These are phyloP conservation scores for Aproaerema taeniolella DNA, from an alignment of 2,888 invertebrate species.

Conservation along the genomic window DNA sequence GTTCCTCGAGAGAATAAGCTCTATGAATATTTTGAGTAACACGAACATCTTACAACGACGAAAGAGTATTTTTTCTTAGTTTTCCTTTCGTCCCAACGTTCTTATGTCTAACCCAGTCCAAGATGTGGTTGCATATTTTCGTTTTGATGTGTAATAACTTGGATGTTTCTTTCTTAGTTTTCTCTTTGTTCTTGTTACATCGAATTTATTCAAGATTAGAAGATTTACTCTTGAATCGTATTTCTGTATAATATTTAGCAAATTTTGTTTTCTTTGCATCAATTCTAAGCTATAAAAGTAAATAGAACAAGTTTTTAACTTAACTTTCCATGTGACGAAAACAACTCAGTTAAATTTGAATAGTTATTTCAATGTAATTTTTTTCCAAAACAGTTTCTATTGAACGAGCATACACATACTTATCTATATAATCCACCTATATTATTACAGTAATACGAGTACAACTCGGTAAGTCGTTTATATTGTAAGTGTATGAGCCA, in stretches of 20 bases:
- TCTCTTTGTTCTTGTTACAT: conserved; percentile 48
- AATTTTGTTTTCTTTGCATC: too few species aligned
- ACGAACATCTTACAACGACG: conserved; percentile 40
- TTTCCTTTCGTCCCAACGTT: background rate
- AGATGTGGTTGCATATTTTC: conserved; percentile 47
- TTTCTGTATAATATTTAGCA: too few species aligned
- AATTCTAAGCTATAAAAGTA: too few species aligned
- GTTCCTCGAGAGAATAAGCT: conserved; percentile 48
- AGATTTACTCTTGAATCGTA: conserved; percentile 27
- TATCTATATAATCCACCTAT: conserved; percentile 17
- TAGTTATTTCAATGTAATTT: too few species aligned
- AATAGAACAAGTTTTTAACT: too few species aligned
- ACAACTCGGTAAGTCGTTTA: conserved; percentile 58
- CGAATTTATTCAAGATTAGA: conserved; percentile 38
- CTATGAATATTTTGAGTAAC: conserved; percentile 60
- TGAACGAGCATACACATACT: too few species aligned
- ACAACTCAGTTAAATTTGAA: too few species aligned
- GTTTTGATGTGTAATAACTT: conserved; percentile 43
- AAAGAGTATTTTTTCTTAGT: conserved; percentile 33
- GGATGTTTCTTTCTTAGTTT: conserved; percentile 37
- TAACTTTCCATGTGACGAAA: too few species aligned
- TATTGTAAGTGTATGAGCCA: conserved; percentile 52
- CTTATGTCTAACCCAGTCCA: conserved; percentile 27
- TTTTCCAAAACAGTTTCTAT: too few species aligned
- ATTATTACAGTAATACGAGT: conserved; percentile 46